A percentile compares a stretch with the other conserved stretches of the same genome.
Conservation (phyloP, 2,797 vertebrate species). For the Pangasius macronema region DNA sequence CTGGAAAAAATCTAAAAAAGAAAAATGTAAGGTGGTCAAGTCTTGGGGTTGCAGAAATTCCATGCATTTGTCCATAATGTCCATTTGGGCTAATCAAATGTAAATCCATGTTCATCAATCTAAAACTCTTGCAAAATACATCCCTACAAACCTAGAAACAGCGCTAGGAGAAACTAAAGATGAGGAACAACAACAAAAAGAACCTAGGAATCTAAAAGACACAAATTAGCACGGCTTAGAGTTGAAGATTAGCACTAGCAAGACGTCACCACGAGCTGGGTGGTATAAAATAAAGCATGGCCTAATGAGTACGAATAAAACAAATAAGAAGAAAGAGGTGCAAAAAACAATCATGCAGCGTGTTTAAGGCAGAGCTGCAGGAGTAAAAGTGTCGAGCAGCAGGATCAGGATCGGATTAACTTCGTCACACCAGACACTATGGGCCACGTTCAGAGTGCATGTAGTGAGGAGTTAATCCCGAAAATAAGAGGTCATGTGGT, state of each 20-base stretch:
- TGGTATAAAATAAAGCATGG: background rate
- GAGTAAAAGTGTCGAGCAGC: background rate
- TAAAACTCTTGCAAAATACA: background rate
- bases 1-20: background rate
- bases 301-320: background rate
- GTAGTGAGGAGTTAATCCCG: no score
- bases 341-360: background rate
- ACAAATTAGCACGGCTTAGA: background rate
- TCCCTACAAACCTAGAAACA: background rate
- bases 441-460: background rate
- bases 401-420: background rate
- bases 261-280: background rate
- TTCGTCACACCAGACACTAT: background rate
- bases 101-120: background rate
- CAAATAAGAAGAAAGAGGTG: background rate
- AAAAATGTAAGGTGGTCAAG: background rate
- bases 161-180: background rate
- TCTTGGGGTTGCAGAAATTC: background rate
- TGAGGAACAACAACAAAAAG: background rate
- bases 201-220: background rate
- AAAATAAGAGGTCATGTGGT: background rate
- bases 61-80: no score
- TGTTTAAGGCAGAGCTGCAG: background rate
- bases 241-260: background rate
- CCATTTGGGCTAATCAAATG: background rate